These are phyloP conservation scores for western clawed frog (Xenopus tropicalis) DNA, from an alignment of 2,113 vertebrate genomes.

Conservation along the genomic window DNA sequence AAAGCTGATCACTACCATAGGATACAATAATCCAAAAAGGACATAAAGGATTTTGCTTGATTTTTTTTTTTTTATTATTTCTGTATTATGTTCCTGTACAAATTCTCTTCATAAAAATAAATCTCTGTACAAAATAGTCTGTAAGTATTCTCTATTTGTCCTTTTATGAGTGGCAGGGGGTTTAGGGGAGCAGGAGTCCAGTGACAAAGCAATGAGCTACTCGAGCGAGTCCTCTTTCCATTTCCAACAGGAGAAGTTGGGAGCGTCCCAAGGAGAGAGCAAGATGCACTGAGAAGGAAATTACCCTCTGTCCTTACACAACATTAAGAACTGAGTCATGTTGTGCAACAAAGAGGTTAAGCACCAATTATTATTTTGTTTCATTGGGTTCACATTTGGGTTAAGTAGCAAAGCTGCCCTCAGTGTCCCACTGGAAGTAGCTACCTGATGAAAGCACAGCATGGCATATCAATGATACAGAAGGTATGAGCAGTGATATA, in stretches of 20 bases:
- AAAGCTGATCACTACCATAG: constrained; percentile 81
- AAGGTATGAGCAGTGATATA: too few species aligned
- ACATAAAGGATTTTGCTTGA: constrained; percentile 68
- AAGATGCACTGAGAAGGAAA: constrained; percentile 4
- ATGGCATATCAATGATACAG: too few species aligned
- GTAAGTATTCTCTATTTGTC: constrained; percentile 57
- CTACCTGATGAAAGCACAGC: too few species aligned
- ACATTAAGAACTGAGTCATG: constrained; percentile 4
- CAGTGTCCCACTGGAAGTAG: too few species aligned
- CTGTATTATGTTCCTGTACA: constrained; percentile 89
- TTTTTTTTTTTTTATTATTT: constrained; percentile 61
- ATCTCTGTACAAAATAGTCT: constrained; percentile 98
- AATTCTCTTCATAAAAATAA: constrained; percentile 99
- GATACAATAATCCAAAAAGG: constrained; percentile 96
- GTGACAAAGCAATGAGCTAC: constrained; percentile 22
- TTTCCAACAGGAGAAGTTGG: constrained; percentile 33
- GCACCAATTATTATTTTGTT: constrained; percentile 23
- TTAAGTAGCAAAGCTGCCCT: too few species aligned
- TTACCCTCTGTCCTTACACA: constrained; percentile 6
- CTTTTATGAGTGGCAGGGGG: constrained; percentile 49
- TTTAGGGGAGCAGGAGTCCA: constrained; percentile 27
- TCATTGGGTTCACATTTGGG: not conserved
- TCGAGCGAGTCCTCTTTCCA: constrained; percentile 21
- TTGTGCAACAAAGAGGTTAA: constrained; percentile 27
- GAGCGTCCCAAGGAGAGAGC: constrained; percentile 37